Base-by-base conservation (phyloP, 2,888 invertebrate species). In the Dyspetes luteomarginatus region DNA sequence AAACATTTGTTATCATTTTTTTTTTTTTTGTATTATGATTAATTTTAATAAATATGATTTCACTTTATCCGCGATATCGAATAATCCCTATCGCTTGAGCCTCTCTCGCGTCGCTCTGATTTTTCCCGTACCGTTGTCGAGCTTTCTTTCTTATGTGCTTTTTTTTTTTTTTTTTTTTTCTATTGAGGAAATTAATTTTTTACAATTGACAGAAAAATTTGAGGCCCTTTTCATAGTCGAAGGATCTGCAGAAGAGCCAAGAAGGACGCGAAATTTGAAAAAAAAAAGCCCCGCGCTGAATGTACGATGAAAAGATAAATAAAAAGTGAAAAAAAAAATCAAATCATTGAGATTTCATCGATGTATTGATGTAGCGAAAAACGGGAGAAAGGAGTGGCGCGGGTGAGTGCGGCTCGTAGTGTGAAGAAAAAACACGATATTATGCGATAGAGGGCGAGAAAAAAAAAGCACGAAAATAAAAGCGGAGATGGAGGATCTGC, bases 391-490 rank as follows among this genome's bases (percentile, higher is more conserved):
- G 79, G 77, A 81, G 82, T 83, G 82, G 82, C 76, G 83, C 81
- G 84, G 67, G 74, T 69, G 77, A 80, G 83, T 83, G 84, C 80
- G 78, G 56, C 76, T 78, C 74, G 73, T 77, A 73, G 73, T 76
- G 71, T 72, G 19, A 75, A 79, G 24, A 64, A 62, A n/a, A 12
- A 71, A 52, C 52, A 22, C 17, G 36, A 58, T 28, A 50, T 55
- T 56, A 26, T 19, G 56, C 26, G 48, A 48, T 22, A 12, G 64
- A 67, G 19, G 62, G 22, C 30, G 28, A 43, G 55, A 52, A n/a
- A 55, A 69, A 55, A 36, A 65, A 73, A 65, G 43, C 22, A 43
- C 56, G 58, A 48, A 77, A 72, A 68, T 22, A 62, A 65, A 43
- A 75, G 45, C 55, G 56, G 50, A 74, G 45, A 36, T 17, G 52